Evolutionary conservation across 2,113 vertebrate genomes (phyloP).

Genomic region (Agapornis roseicollis): DNA sequence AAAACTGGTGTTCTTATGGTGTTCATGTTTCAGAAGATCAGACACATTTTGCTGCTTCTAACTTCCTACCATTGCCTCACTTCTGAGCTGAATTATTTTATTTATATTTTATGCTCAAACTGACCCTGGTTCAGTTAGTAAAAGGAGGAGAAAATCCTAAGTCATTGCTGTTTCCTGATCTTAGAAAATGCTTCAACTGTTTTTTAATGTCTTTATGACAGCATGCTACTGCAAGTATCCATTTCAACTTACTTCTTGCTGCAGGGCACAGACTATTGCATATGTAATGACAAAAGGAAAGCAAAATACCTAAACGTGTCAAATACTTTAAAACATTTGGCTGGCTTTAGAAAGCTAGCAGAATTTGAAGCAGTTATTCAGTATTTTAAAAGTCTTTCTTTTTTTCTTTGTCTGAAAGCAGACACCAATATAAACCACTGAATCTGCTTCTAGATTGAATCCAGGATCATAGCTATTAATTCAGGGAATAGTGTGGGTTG

Average conservation of each 20-base stretch:
- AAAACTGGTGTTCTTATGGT: neutral
- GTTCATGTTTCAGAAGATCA: neutral
- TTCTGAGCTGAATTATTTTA: neutral
- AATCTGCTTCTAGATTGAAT: neutral
- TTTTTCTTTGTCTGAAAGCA: neutral
- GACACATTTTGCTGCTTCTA: neutral
- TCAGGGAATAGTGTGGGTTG: neutral
- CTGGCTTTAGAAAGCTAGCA: neutral
- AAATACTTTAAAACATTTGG: neutral
- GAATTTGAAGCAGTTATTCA: neutral
- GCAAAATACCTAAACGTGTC: neutral
- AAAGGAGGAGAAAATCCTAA: constrained; percentile 5
- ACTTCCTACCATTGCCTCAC: neutral
- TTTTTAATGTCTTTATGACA: constrained; percentile 19
- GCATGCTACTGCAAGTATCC: neutral
- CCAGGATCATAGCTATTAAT: neutral
- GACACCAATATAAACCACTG: neutral
- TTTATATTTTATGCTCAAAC: constrained; percentile 4
- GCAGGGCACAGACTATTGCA: neutral
- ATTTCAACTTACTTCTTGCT: constrained; percentile 17
- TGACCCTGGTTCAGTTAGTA: neutral
- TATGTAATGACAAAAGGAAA: neutral
- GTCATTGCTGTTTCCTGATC: neutral
- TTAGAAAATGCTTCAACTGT: neutral
- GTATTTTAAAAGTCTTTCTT: neutral